These are phyloP conservation scores for Gymnoscopelus braueri DNA, from an alignment of 2,797 vertebrate genomes.

Conservation along the genomic window DNA sequence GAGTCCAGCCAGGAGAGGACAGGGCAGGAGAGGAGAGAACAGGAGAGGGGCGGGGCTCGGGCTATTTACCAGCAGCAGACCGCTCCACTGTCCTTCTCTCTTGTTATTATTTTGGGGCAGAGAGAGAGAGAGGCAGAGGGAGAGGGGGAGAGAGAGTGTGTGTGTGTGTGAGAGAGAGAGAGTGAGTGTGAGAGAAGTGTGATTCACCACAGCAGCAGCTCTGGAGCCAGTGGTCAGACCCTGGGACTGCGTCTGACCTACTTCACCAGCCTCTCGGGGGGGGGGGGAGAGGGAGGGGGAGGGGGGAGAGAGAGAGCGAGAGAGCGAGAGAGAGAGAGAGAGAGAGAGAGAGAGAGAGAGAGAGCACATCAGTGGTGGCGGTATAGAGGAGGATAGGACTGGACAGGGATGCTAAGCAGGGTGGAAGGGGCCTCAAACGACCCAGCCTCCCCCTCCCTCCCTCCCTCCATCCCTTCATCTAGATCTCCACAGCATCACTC, in stretches of 20 bases:
- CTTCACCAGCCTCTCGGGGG: conserved; percentile 71
- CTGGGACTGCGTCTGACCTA: conserved; percentile 78
- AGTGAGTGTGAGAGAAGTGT: conserved; percentile 47
- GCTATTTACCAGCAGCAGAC: conserved; percentile 43
- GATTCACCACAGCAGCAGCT: conserved; percentile 66
- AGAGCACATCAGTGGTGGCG: too few relatives aligned
- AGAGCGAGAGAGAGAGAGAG: neutral
- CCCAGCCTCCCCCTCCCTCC: conserved; percentile 34
- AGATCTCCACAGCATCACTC: conserved; percentile 53
- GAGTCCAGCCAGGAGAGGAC: conserved; percentile 33
- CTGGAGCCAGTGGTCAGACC: conserved; percentile 72
- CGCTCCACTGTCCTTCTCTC: conserved; percentile 7
- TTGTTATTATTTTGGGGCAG: conserved; percentile 53
- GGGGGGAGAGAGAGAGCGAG: conserved; percentile 1
- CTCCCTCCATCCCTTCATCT: conserved; percentile 61
- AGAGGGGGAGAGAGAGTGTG: conserved; percentile 54
- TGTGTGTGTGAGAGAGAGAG: too few relatives aligned
- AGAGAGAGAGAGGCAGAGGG: conserved; percentile 1
- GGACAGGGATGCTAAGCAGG: conserved; percentile 33
- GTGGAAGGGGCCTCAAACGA: conserved; percentile 34
- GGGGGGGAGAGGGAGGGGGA: conserved; percentile 47
- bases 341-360: neutral
- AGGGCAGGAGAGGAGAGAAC: neutral
- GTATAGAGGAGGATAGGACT: conserved; percentile 13
- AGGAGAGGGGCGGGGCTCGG: conserved; percentile 14